A percentile compares a stretch with the other conserved stretches of the same genome.
Evolutionary conservation across 2,888 invertebrate genomes (phyloP).

Genomic region (Carpatolechia fugitivella): DNA sequence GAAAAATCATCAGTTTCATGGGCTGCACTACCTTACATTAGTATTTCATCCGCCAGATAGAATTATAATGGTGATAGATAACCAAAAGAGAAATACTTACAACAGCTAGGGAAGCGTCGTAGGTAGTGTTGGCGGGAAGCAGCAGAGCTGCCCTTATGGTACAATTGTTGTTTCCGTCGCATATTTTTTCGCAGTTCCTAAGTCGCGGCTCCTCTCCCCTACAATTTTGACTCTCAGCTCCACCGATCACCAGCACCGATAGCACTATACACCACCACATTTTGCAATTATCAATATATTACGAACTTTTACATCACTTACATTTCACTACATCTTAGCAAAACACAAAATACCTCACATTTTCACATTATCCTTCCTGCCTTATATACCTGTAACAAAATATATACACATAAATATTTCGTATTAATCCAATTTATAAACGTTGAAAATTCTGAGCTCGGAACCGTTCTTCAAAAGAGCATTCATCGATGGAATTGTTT

Average conservation of each 20-base stretch:
- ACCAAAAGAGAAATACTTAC: too few relatives aligned
- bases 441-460: too few relatives aligned
- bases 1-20: too few relatives aligned
- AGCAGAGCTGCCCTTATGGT: conserved; percentile 82
- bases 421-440: background rate
- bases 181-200: conserved; percentile 70
- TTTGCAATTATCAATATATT: conserved; percentile 31
- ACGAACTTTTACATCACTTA: conserved; percentile 19
- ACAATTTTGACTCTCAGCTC: conserved; percentile 50
- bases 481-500: too few relatives aligned
- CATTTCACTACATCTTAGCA: background rate
- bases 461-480: too few relatives aligned
- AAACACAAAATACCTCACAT: background rate
- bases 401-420: background rate
- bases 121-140: conserved; percentile 79
- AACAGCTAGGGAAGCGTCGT: conserved; percentile 74
- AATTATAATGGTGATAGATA: too few relatives aligned
- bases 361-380: background rate
- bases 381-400: conserved; percentile 4
- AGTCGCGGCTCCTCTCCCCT: conserved; percentile 53
- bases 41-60: too few relatives aligned
- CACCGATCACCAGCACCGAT: conserved; percentile 36
- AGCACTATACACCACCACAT: conserved; percentile 50
- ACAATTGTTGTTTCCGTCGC: conserved; percentile 72
- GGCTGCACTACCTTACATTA: too few relatives aligned